phyloP scores from a whole-genome alignment of 2,888 invertebrate genomes.

The Tiliacea citrago region DNA sequence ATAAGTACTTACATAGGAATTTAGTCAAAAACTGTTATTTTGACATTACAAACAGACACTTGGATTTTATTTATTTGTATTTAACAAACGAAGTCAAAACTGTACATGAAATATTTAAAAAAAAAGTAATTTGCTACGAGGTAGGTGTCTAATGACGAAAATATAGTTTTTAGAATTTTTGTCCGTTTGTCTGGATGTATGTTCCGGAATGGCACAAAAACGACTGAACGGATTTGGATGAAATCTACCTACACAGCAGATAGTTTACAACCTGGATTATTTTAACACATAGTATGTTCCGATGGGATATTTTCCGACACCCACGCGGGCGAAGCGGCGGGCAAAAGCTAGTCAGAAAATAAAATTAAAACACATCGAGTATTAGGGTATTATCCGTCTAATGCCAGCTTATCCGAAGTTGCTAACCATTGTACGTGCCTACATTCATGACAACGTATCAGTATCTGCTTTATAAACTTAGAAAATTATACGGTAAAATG shows the following conservation, averaged over 20 bases:
- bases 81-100: not conserved
- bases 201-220: not conserved
- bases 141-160: not conserved
- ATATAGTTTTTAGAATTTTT: not conserved
- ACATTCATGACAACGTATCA: conserved; percentile 16
- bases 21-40: too few species aligned
- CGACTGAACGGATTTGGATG: not conserved
- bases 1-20: too few species aligned
- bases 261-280: not conserved
- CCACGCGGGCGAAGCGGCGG: not conserved
- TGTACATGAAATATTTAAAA: not conserved
- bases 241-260: too few species aligned
- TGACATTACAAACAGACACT: too few species aligned
- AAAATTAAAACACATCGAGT: conserved; percentile 33
- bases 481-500: not conserved
- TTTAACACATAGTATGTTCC: not conserved
- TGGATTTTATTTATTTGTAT: too few species aligned
- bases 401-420: conserved; percentile 38
- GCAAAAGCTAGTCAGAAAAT: conserved; percentile 2
- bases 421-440: conserved; percentile 23
- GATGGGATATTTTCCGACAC: not conserved
- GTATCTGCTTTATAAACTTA: not conserved
- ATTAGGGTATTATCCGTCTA: conserved; percentile 35
- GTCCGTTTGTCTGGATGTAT: not conserved
- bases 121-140: not conserved